These are phyloP conservation scores for Chrysomela aeneicollis DNA, from an alignment of 2,888 invertebrate genomes.

Conservation along the genomic window DNA sequence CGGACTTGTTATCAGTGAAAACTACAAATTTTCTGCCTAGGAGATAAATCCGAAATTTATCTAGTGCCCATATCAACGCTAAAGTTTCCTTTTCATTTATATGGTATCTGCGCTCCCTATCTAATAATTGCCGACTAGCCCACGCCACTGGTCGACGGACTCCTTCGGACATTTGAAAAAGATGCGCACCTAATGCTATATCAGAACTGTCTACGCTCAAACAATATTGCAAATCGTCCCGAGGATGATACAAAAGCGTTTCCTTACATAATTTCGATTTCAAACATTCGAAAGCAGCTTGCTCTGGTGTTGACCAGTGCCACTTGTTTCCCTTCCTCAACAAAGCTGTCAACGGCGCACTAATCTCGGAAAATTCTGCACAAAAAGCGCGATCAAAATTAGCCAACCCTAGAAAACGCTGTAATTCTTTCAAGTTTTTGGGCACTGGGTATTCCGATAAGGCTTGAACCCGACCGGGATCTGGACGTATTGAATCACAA, in stretches of 20 bases:
- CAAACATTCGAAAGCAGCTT: slow-evolving; percentile 23
- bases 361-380: slow-evolving; percentile 34
- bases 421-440: slow-evolving; percentile 43
- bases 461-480: slow-evolving; percentile 36
- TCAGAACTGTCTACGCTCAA: slow-evolving; percentile 35
- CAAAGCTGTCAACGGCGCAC: slow-evolving; percentile 18
- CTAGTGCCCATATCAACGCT: slow-evolving; percentile 32
- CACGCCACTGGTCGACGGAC: slow-evolving; percentile 24
- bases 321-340: neutral
- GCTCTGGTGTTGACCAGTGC: neutral
- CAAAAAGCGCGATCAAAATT: slow-evolving; percentile 39
- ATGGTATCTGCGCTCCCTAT: slow-evolving; percentile 28
- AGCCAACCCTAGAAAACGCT: slow-evolving; percentile 43
- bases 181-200: slow-evolving; percentile 30
- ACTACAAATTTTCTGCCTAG: slow-evolving; percentile 33
- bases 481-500: too few species aligned
- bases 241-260: slow-evolving; percentile 24
- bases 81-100: slow-evolving; percentile 35
- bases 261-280: slow-evolving; percentile 16
- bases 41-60: slow-evolving; percentile 31
- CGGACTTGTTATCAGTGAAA: slow-evolving; percentile 33
- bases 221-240: slow-evolving; percentile 20
- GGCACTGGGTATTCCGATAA: slow-evolving; percentile 46
- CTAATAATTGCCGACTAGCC: slow-evolving; percentile 28
- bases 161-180: slow-evolving; percentile 31